Evolutionary conservation across 2,113 vertebrate species (phyloP).

Genomic region (Ameiurus melas): DNA sequence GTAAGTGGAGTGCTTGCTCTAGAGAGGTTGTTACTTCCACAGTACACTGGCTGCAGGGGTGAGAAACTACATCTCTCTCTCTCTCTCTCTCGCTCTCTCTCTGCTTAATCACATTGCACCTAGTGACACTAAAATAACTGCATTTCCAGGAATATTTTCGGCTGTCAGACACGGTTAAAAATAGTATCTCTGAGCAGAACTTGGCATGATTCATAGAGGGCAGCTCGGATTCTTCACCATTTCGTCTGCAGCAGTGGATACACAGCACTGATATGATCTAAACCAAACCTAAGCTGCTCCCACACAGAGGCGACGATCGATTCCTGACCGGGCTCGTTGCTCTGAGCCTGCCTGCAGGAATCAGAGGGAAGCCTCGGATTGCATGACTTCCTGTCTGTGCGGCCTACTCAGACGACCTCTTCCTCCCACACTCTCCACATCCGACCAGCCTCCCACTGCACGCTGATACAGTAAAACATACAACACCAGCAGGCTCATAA

Average conservation of each 20-base stretch:
- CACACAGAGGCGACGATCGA: conserved; percentile 41
- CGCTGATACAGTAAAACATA: neutral
- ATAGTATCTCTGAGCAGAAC: conserved; percentile 18
- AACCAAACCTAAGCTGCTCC: conserved; percentile 44
- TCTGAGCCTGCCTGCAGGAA: conserved; percentile 40
- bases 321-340: conserved; percentile 30
- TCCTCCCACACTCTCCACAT: conserved; percentile 30
- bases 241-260: neutral
- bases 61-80: conserved; percentile 5
- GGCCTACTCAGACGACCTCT: conserved; percentile 36
- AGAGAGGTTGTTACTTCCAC: conserved; percentile 31
- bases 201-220: conserved; percentile 24
- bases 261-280: conserved; percentile 28
- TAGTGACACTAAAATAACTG: conserved; percentile 33
- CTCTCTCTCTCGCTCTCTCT: neutral
- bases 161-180: neutral
- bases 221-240: neutral
- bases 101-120: neutral
- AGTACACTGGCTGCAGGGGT: conserved; percentile 13
- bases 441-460: conserved; percentile 8
- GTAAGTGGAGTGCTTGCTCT: conserved; percentile 7
- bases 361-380: conserved; percentile 43
- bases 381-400: conserved; percentile 43
- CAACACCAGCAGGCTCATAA: neutral
- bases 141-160: conserved; percentile 19